phyloP scores from a whole-genome alignment of 2,888 invertebrate genomes.

The Phlogophora meticulosa region DNA sequence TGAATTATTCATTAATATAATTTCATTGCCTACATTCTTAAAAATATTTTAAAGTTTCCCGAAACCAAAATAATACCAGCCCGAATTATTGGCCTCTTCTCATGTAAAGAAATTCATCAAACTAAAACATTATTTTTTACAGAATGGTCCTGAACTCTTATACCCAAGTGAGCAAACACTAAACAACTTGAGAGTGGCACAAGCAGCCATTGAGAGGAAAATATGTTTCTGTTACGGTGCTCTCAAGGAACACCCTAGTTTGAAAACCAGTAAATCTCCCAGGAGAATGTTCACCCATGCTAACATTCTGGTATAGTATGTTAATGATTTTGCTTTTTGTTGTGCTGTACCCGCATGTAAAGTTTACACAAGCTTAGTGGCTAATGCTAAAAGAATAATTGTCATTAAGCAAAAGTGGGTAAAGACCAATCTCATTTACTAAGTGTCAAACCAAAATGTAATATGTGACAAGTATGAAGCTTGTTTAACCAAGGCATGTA shows the following conservation, averaged over 20 bases:
- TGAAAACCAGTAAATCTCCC: conserved; percentile 46
- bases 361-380: not conserved
- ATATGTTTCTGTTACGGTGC: conserved; percentile 80
- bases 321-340: conserved; percentile 33
- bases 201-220: conserved; percentile 83
- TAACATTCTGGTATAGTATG: conserved; percentile 84
- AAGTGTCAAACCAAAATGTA: too few species aligned
- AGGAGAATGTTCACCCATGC: conserved; percentile 77
- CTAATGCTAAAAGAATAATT: too few species aligned
- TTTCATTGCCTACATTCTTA: not conserved
- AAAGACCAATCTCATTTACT: too few species aligned
- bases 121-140: conserved; percentile 49
- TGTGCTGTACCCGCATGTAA: not conserved
- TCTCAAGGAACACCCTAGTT: conserved; percentile 50
- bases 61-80: not conserved
- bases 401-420: too few species aligned
- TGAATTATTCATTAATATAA: conserved; percentile 5
- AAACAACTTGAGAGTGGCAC: conserved; percentile 79
- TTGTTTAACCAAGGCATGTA: too few species aligned
- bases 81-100: too few species aligned
- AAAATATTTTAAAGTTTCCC: too few species aligned
- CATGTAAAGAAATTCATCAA: too few species aligned
- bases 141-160: conserved; percentile 73
- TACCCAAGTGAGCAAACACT: conserved; percentile 79
- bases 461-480: too few species aligned